These are phyloP conservation scores for Euphonia xanthogaster DNA, from an alignment of 2,797 vertebrate genomes.

Conservation along the genomic window DNA sequence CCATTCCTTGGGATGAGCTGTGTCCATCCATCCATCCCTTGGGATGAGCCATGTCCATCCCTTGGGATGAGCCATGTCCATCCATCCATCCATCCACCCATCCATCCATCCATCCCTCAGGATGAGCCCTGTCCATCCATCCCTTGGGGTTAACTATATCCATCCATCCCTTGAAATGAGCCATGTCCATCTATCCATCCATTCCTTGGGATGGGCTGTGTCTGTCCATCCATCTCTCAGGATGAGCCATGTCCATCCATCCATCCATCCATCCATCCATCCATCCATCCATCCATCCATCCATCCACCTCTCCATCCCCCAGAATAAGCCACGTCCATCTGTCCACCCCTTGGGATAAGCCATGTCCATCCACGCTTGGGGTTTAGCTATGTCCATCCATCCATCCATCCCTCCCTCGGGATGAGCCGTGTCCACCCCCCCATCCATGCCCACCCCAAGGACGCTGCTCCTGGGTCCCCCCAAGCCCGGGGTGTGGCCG, in stretches of 20 bases:
- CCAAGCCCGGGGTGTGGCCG: fast-evolving
- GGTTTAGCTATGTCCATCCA: too few species aligned
- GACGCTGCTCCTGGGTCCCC: fast-evolving
- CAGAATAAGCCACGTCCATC: fast-evolving
- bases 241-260: neutral
- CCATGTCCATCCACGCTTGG: neutral
- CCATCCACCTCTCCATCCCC: too few species aligned
- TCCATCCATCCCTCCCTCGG: too few species aligned
- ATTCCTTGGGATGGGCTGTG: too few species aligned
- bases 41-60: neutral
- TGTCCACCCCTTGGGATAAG: too few species aligned
- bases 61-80: fast-evolving
- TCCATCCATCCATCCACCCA: fast-evolving
- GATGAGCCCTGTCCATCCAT: neutral
- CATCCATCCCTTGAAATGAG: neutral
- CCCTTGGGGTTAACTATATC: too few species aligned
- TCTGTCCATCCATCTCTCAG: too few species aligned
- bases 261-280: too few species aligned
- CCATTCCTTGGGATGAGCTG: fast-evolving
- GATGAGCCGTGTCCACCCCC: neutral
- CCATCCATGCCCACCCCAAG: fast-evolving
- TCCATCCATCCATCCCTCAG: neutral
- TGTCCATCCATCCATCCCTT: neutral
- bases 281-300: neutral
- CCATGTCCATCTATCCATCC: neutral